Base-by-base conservation (phyloP, 2,113 vertebrate species). In the Nematolebias whitei region DNA sequence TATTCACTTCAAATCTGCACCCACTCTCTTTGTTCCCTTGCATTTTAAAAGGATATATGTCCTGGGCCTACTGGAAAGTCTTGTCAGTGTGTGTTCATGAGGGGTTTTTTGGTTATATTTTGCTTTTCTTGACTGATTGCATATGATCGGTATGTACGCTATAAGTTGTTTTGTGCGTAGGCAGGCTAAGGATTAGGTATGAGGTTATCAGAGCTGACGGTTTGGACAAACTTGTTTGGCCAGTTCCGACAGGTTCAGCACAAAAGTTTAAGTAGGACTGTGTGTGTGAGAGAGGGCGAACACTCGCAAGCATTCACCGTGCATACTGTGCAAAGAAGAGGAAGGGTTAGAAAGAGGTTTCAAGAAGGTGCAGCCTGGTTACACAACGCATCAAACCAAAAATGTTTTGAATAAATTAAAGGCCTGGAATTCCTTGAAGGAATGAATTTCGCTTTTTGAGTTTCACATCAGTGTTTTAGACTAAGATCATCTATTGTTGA, bases 161-260 rank as follows among this genome's bases (percentile, higher is more conserved):
- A 41, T 74, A 65, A n/a, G n/a, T n/a, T 38, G 49, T 69, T 76
- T 62, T 72, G 59, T 74, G 68, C 57, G 75, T 86, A 69, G 64
- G 79, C 32, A n/a, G 43, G 61, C 47, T 54, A 23, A 47, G 63
- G 58, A 67, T 15, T 52, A 41, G 20, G 38, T 59, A 48, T 14
- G 65, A 74, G 82, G 84, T 80, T 78, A 76, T 72, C 55, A 58
- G 51, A 26, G 79, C 64, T 88, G 80, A 78, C 83, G 76, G 78
- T 85, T 88, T 82, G 83, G 86, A 89, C 85, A 87, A 93, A 93
- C 90, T 88, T 83, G 91, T 91, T 90, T 74, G 68, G 71, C 90
- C 85, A 71, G 84, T 83, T 88, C 68, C 79, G 80, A 84, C 86
- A 83, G 78, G 85, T 86, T 85, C 76, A 71, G 38, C 67, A 26